phyloP scores from a whole-genome alignment of 2,888 invertebrate genomes.

The Amblyteles armatorius region DNA sequence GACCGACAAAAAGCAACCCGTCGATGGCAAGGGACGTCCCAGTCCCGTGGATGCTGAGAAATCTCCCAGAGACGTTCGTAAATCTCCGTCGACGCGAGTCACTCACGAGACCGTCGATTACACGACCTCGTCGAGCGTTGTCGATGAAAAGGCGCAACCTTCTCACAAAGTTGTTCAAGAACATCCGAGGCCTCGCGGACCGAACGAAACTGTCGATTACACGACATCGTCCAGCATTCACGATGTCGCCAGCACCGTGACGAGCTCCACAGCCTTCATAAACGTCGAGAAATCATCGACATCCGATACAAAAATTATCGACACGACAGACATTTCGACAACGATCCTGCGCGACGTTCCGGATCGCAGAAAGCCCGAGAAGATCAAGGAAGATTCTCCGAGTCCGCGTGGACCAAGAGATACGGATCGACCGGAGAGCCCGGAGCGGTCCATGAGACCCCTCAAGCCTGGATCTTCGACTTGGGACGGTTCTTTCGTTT shows the following conservation, averaged over 20 bases:
- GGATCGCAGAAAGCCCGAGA: conserved; percentile 37
- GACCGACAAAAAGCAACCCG: conserved; percentile 42
- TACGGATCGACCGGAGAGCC: conserved; percentile 52
- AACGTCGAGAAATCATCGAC: conserved; percentile 67
- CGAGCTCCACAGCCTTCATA: conserved; percentile 59
- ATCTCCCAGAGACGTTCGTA: conserved; percentile 33
- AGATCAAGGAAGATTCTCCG: conserved; percentile 29
- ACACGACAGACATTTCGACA: conserved; percentile 65
- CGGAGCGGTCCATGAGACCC: conserved; percentile 57
- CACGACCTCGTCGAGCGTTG: conserved; percentile 58
- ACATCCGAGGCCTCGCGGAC: conserved; percentile 44
- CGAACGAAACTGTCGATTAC: conserved; percentile 46
- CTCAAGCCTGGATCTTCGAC: conserved; percentile 72
- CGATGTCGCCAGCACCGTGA: conserved; percentile 55
- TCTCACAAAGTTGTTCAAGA: conserved; percentile 38
- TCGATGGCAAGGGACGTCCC: conserved; percentile 60
- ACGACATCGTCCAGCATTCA: conserved; percentile 49
- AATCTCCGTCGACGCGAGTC: conserved; percentile 15
- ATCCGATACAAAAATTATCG: conserved; percentile 60
- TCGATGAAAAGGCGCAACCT: conserved; percentile 62
- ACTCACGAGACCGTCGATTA: conserved; percentile 21
- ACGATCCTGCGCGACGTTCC: conserved; percentile 57
- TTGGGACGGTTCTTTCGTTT: conserved; percentile 76
- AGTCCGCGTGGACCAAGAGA: conserved; percentile 26
- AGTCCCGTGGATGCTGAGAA: conserved; percentile 29